Evolutionary conservation across 2,888 invertebrate species (phyloP).

Genomic region (Epinotia brunnichana): DNA sequence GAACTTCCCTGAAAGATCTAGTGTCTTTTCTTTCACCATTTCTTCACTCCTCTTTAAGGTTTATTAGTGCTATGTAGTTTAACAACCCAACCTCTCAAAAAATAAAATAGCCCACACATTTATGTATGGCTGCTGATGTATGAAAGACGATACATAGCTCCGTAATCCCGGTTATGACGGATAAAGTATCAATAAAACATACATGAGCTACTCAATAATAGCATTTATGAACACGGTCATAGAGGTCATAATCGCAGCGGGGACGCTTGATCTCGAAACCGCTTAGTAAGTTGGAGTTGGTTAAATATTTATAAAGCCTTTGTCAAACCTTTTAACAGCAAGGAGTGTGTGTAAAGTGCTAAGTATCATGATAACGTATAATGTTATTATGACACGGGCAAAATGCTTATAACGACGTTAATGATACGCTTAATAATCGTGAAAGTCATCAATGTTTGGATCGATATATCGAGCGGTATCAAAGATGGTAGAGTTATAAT

Average conservation of each 20-base stretch:
- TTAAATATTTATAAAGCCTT: constrained; percentile 18
- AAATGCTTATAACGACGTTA: background rate
- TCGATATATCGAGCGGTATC: background rate
- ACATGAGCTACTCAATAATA: constrained; percentile 41
- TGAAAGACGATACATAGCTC: constrained; percentile 24
- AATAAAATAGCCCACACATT: constrained; percentile 34
- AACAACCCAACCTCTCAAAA: constrained; percentile 12
- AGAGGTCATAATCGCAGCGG: constrained; percentile 11
- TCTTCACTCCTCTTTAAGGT: background rate
- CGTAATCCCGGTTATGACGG: constrained; percentile 28
- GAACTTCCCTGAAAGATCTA: background rate
- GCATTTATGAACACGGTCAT: constrained; percentile 12
- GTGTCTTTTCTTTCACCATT: background rate
- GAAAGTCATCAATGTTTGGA: background rate
- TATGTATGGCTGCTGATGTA: constrained; percentile 38
- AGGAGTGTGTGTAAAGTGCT: background rate
- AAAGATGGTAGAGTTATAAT: background rate
- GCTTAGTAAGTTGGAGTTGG: constrained; percentile 1
- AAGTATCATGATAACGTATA: constrained; percentile 5
- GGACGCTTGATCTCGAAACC: background rate
- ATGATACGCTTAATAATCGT: constrained; percentile 1
- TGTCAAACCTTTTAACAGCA: constrained; percentile 20
- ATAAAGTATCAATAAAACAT: constrained; percentile 42
- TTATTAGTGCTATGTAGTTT: constrained; percentile 23
- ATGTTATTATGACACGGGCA: background rate